Evolutionary conservation across 37 sponge, comb jelly and placozoan genomes (phyloP).

Genomic region (Ianthella basta): DNA sequence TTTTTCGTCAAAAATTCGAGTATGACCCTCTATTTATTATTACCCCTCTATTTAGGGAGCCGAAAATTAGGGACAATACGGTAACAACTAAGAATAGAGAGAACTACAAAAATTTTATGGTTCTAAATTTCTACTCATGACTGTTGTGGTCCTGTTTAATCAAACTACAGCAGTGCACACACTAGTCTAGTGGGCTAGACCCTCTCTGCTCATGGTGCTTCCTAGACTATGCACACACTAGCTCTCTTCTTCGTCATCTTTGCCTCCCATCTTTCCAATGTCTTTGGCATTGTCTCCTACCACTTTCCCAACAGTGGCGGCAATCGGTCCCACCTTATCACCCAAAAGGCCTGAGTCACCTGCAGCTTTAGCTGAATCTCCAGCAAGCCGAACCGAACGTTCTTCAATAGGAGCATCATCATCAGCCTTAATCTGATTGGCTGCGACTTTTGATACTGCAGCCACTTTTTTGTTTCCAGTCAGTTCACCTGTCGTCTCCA

Average conservation of each 20-base stretch:
- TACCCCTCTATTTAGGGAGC: too few relatives aligned
- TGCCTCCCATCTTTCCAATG: neutral
- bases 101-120: too few relatives aligned
- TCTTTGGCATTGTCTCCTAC: neutral
- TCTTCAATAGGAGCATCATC: neutral
- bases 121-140: too few relatives aligned
- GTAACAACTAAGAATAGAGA: too few relatives aligned
- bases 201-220: too few relatives aligned
- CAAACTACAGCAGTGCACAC: too few relatives aligned
- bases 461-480: neutral
- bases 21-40: too few relatives aligned
- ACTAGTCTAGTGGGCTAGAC: too few relatives aligned
- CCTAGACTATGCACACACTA: neutral
- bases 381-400: neutral
- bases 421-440: slow-evolving; percentile 13
- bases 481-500: neutral
- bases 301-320: neutral
- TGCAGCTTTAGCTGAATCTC: neutral
- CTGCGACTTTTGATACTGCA: neutral
- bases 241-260: neutral
- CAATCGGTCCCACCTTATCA: neutral
- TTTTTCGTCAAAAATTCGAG: too few relatives aligned
- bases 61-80: too few relatives aligned
- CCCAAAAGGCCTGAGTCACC: neutral
- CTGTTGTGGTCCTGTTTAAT: too few relatives aligned